These are phyloP conservation scores for Andrena flavipes DNA, from an alignment of 2,888 invertebrate genomes.

Conservation along the genomic window DNA sequence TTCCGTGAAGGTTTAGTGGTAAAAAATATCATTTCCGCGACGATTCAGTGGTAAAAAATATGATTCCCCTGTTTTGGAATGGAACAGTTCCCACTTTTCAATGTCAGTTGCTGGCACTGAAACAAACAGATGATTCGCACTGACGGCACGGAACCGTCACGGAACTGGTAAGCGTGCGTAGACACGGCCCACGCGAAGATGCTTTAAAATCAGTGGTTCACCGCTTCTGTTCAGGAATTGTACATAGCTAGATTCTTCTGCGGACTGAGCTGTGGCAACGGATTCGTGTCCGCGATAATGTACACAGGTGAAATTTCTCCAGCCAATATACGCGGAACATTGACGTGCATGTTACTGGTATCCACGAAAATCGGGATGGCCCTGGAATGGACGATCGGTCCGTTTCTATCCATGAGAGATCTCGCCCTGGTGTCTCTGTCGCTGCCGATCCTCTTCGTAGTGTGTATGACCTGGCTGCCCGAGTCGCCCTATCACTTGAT, in stretches of 20 bases:
- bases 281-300: slow-evolving; percentile 40
- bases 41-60: no score
- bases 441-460: slow-evolving; percentile 40
- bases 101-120: no score
- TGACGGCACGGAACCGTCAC: no score
- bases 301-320: slow-evolving; percentile 67
- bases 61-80: no score
- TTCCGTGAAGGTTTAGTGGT: no score
- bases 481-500: slow-evolving; percentile 67
- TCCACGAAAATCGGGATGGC: slow-evolving; percentile 52
- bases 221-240: slow-evolving; percentile 48
- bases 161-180: no score
- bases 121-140: no score
- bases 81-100: no score
- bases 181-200: not conserved
- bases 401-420: slow-evolving; percentile 60
- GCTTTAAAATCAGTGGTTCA: not conserved
- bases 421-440: slow-evolving; percentile 43
- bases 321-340: slow-evolving; percentile 53
- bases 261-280: slow-evolving; percentile 48
- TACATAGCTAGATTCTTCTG: slow-evolving; percentile 54
- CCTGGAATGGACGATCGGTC: slow-evolving; percentile 49
- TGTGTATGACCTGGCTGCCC: slow-evolving; percentile 50
- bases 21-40: no score
- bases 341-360: slow-evolving; percentile 53